These are phyloP conservation scores for Drosophila ficusphila DNA, from an alignment of 1,140 invertebrate genomes.

Conservation along the genomic window DNA sequence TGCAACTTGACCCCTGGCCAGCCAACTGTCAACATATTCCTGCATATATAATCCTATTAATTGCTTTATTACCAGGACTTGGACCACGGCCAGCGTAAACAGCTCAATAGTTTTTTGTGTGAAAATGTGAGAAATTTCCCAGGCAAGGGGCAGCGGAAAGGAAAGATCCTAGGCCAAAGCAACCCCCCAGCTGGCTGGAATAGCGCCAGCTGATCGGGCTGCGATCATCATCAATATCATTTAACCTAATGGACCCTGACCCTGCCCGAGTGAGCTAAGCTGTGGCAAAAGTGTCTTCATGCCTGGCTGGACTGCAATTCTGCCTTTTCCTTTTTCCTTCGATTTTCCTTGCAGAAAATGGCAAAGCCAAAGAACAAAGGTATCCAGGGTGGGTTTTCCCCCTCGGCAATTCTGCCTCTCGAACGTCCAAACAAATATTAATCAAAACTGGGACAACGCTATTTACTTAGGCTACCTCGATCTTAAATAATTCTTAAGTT, in stretches of 20 bases:
- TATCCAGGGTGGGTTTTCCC: constrained; percentile 26
- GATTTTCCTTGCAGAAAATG: constrained; percentile 51
- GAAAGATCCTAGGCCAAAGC: constrained; percentile 17
- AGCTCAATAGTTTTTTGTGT: constrained; percentile 62
- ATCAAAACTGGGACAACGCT: constrained; percentile 59
- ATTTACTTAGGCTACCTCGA: constrained; percentile 56
- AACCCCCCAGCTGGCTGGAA: constrained; percentile 35
- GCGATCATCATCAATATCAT: constrained; percentile 78
- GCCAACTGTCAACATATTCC: constrained; percentile 60
- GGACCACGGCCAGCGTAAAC: constrained; percentile 53
- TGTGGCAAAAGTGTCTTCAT: constrained; percentile 78
- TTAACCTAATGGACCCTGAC: constrained; percentile 83
- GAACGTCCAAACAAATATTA: constrained; percentile 78
- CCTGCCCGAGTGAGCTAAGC: constrained; percentile 70
- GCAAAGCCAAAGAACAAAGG: constrained; percentile 17
- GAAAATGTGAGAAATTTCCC: constrained; percentile 64
- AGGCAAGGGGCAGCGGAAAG: constrained; percentile 24
- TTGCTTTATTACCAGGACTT: constrained; percentile 65
- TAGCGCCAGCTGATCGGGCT: constrained; percentile 61
- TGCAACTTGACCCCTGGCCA: constrained; percentile 67
- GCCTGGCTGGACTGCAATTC: constrained; percentile 55
- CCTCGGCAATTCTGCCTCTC: constrained; percentile 53
- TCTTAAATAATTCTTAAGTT: background rate
- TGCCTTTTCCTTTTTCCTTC: constrained; percentile 44
- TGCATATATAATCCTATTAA: constrained; percentile 78